Conservation (phyloP, 2,113 vertebrate species). For the Elaphurus davidianus region DNA sequence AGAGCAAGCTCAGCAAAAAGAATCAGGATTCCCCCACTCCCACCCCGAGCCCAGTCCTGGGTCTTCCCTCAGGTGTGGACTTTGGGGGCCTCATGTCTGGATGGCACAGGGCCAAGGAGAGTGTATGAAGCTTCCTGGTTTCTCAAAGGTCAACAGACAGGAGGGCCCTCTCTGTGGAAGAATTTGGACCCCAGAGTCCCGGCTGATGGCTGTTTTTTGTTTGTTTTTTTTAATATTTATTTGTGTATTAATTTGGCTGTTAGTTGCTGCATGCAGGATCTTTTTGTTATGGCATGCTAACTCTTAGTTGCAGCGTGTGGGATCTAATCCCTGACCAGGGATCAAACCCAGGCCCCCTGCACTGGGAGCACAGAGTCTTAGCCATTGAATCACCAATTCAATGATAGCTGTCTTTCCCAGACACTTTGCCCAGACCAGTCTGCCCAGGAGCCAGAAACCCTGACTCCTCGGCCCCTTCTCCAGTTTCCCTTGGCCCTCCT, state of each 20-base stretch:
- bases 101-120: neutral
- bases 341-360: neutral
- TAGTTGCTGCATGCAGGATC: neutral
- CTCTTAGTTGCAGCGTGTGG: neutral
- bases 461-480: neutral
- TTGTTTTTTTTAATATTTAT: neutral
- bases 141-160: neutral
- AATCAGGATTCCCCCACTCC: neutral
- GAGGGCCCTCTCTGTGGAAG: neutral
- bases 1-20: neutral
- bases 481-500: neutral
- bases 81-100: neutral
- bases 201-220: neutral
- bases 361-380: neutral
- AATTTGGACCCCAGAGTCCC: neutral
- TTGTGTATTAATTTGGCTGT: neutral
- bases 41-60: neutral
- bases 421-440: neutral
- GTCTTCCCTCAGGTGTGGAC: neutral
- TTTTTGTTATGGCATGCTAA: neutral
- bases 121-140: neutral
- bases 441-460: neutral
- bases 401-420: neutral
- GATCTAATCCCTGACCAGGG: neutral
- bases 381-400: neutral